These are phyloP conservation scores for Aegotheles bennettii DNA, from an alignment of 2,113 vertebrate genomes.

Conservation along the genomic window DNA sequence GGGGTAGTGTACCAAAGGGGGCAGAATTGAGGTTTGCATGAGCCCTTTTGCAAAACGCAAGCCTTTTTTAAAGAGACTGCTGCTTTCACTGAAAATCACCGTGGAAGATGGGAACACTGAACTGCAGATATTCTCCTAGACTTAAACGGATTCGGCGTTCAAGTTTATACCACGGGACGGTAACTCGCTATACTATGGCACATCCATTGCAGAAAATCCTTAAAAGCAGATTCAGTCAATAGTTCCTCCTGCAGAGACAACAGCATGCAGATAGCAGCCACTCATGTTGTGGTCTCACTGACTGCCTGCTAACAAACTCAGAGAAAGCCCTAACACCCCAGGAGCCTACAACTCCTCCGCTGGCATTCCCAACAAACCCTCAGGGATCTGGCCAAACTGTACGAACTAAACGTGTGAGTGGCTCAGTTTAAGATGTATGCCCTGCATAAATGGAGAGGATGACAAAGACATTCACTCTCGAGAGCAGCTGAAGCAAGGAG, in stretches of 20 bases:
- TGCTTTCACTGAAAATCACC: not conserved
- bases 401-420: not conserved
- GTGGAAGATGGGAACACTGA: not conserved
- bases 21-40: not conserved
- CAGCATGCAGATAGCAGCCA: not conserved
- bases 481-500: conserved; percentile 61
- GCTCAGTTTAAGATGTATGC: not conserved
- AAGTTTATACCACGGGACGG: not conserved
- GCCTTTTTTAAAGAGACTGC: not conserved
- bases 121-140: not conserved
- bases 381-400: not conserved
- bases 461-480: not conserved
- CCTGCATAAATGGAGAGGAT: not conserved
- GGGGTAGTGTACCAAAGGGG: not conserved
- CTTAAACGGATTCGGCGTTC: not conserved
- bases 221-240: not conserved
- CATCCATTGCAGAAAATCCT: not conserved
- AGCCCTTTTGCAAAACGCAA: not conserved
- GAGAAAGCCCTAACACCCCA: accelerated
- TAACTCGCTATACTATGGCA: not conserved
- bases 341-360: not conserved
- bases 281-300: not conserved
- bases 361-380: not conserved
- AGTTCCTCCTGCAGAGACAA: not conserved
- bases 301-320: not conserved